Evolutionary conservation across 2,113 vertebrate species (phyloP), one percentile per base, ranked within the genome.

Genomic region (Suncus etruscus): DNA sequence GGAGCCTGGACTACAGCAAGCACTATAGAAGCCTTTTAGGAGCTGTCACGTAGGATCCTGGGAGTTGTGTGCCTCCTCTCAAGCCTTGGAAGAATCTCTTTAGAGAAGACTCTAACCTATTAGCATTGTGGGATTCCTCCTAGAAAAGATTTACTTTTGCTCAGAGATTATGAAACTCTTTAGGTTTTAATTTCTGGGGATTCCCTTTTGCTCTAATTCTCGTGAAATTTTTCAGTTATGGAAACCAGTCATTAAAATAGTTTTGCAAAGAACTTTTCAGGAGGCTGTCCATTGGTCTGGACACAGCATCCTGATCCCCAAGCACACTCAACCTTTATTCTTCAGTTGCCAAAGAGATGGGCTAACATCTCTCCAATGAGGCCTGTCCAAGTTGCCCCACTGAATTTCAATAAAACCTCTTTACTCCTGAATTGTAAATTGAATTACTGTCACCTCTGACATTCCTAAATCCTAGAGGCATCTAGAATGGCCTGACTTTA

Each of bases 131-230:
- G 45, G 91, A 91, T 86, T 93, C 82, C 83, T 86, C 86, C 88
- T 65, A 89, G 86, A 75, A 92, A 91, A 91, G 80, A 76, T 94
- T 83, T 94, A 90, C 75, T 94, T 66, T 91, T 1, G 32, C 47
- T 70, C 87, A 76, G 87, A 50, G 86, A 94, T 84, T 93, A 74
- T 73, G 91, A 96, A 95, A 96, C 91, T 90, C 84, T 51, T 25
- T 22, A 82, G 80, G 90, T 92, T 96, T 95, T 86, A 54, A 54
- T 95, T 95, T 93, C 94, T 86, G 78, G 74, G 75, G 92, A 83
- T 61, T 79, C 47, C 31, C 16, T 81, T 90, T 90, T 77, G 70
- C 68, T 91, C 29, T 73, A 93, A 32, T 94, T 94, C 88, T 95
- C 54, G 9, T 88, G 92, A 95, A 96, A 81, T 72, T 61, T 93